Base-by-base conservation (phyloP, 1,140 invertebrate genomes). In the Drosophila athabasca region DNA sequence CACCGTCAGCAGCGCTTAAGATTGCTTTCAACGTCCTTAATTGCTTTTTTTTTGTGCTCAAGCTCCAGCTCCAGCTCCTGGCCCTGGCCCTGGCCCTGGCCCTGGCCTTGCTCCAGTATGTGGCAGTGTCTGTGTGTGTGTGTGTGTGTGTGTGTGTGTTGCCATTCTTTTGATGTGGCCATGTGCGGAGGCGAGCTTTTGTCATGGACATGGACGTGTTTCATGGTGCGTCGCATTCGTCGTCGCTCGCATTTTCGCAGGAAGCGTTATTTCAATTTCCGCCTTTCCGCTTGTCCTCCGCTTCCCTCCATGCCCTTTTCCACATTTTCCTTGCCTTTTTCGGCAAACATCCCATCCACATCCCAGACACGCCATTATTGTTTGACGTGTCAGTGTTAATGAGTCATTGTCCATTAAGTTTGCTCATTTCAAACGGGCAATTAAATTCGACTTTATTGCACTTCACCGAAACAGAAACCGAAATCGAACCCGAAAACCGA, bases 21-120 rank as follows among this genome's bases (percentile, higher is more conserved):
- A 88, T 87, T 90, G 87, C 87, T 90, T 90, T 90, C 87, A 90
- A 87, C 85, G 87, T 87, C 49, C 87, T 90, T 90, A 90, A 90
- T 90, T 90, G 87, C 87, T 90, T 90, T 90, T 88, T 88, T 88
- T 84, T 59, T 39, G 17, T 70, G 51, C 43, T 26, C 5, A 4
- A 26, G 24, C 24, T 26, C 24, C 3, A 26, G 35, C 35, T 39
- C 11, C 35, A 13, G 35, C 35, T 39, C 35, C 35, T 73, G 29
- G 11, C n/a, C 15, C 22, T 11, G 11, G 7, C 24, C 22, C 17
- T 15, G 6, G 8, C 35, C 35, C 22, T 45, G 8, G 8, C 24
- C 57, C n/a, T 15, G n/a, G 39, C n/a, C 48, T 5, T 50, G 29
- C 24, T 26, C 24, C 24, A 26, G 24, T 26, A 26, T 15, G 44